Evolutionary conservation across 1,140 invertebrate species (phyloP), one percentile per base, ranked within the genome.

Genomic region (Cotesia glomerata): DNA sequence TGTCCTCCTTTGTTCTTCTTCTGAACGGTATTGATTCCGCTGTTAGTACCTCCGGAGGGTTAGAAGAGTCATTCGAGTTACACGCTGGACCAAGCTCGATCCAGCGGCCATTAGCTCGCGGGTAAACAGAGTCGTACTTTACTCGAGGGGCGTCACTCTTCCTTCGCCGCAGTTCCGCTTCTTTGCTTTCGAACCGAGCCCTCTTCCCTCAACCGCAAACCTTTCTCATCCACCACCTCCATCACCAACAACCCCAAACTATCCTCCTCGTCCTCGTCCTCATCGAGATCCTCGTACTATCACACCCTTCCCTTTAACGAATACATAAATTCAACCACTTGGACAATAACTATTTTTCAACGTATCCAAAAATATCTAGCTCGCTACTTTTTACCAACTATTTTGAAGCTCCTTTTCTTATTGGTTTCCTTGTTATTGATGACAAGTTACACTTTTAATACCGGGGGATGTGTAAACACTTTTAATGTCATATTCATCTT

Each of bases 101-200:
- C 78, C 82, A 78, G 80, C 80, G 81, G 80, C 85, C 83, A 87
- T 87, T 87, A 86, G 82, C 83, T 80, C 77, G 35, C 76, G 81
- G 77, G 85, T 86, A 87, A 87, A 87, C 85, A 87, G 83, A 85
- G 79, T 81, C 78, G 85, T 87, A 86, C 84, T 86, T 87, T 86
- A 86, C 80, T 82, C 78, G 77, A 78, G 76, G 79, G 83, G 82
- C 85, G 81, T 86, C 80, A 82, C 82, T 83, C 80, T 82, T 85
- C 79, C 81, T 80, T 79, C 77, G 79, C 79, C 80, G 77, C 74
- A 77, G 76, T 85, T 82, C 82, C 80, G 77, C 73, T 84, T 80
- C 82, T 85, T 85, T 86, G 81, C 80, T 76, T 74, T 63, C 68
- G 59, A 52, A 69, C 7, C 39, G 8, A 45, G 65, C 73, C 70